Evolutionary conservation across 2,888 invertebrate genomes (phyloP).

Genomic region (Scaptomyza flava): DNA sequence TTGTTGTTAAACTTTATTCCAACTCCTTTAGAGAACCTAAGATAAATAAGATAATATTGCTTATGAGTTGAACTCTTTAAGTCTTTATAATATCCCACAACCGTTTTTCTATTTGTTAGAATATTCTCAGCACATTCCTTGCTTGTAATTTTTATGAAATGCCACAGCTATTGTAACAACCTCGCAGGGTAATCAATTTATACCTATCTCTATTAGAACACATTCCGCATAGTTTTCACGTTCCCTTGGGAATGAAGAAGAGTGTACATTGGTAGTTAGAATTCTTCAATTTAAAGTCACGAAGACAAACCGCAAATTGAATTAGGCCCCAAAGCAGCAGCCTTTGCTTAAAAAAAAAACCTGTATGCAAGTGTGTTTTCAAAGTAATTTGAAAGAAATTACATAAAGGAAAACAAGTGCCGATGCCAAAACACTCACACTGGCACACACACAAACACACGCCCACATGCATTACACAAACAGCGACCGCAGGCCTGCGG

Average conservation of each 20-base stretch:
- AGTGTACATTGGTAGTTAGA: slow-evolving; percentile 30
- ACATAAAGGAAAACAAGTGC: slow-evolving; percentile 78
- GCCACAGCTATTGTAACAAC: background rate
- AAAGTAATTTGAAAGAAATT: slow-evolving; percentile 76
- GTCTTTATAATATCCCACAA: background rate
- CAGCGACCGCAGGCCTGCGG: slow-evolving; percentile 51
- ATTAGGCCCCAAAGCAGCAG: slow-evolving; percentile 54
- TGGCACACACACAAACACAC: slow-evolving; percentile 24
- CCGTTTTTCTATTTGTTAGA: background rate
- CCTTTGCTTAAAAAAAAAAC: slow-evolving; percentile 31
- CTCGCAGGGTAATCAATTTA: slow-evolving; percentile 37
- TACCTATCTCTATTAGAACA: slow-evolving; percentile 23
- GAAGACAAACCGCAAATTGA: slow-evolving; percentile 71
- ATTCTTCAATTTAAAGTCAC: slow-evolving; percentile 32
- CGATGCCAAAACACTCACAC: slow-evolving; percentile 55
- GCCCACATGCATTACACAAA: slow-evolving; percentile 48
- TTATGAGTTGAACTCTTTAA: too few species aligned
- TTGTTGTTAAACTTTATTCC: background rate
- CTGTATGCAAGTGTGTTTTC: slow-evolving; percentile 42
- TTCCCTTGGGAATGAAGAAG: slow-evolving; percentile 32
- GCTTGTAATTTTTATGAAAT: slow-evolving; percentile 24
- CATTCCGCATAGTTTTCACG: slow-evolving; percentile 36
- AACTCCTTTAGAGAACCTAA: background rate
- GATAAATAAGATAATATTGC: background rate
- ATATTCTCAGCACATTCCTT: slow-evolving; percentile 31